These are phyloP conservation scores for Chionis minor DNA, from an alignment of 2,113 vertebrate species.

Conservation along the genomic window DNA sequence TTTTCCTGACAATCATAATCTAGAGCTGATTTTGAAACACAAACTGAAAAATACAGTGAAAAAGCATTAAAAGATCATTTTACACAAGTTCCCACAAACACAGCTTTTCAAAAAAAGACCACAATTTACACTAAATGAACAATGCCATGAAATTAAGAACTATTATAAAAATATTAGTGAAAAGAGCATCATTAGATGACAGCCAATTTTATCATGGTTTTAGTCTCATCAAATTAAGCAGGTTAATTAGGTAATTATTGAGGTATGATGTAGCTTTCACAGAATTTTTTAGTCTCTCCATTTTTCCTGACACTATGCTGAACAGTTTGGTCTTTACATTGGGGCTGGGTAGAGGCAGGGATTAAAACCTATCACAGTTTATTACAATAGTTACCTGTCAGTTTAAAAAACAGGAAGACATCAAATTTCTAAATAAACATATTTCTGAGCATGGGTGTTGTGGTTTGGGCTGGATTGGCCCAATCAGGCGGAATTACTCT, in stretches of 20 bases:
- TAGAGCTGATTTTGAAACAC: neutral
- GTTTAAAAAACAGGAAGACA: neutral
- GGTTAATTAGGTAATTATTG: neutral
- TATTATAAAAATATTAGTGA: neutral
- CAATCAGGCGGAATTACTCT: no score
- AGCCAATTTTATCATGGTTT: neutral
- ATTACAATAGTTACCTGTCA: neutral
- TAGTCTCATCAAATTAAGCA: neutral
- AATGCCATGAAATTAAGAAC: neutral
- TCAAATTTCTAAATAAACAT: neutral
- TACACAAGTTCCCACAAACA: neutral
- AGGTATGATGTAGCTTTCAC: neutral
- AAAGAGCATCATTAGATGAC: neutral
- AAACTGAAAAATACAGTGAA: neutral
- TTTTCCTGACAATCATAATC: neutral
- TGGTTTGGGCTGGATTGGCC: no score
- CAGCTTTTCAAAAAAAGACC: neutral
- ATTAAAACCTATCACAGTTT: neutral
- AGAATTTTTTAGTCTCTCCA: neutral
- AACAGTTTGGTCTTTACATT: neutral
- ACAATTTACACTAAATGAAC: neutral
- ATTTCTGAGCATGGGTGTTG: neutral
- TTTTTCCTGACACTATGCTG: neutral
- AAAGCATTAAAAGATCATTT: neutral
- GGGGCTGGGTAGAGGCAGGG: neutral